Conservation (phyloP, 2,113 vertebrate genomes). For the Tragelaphus buxtoni region DNA sequence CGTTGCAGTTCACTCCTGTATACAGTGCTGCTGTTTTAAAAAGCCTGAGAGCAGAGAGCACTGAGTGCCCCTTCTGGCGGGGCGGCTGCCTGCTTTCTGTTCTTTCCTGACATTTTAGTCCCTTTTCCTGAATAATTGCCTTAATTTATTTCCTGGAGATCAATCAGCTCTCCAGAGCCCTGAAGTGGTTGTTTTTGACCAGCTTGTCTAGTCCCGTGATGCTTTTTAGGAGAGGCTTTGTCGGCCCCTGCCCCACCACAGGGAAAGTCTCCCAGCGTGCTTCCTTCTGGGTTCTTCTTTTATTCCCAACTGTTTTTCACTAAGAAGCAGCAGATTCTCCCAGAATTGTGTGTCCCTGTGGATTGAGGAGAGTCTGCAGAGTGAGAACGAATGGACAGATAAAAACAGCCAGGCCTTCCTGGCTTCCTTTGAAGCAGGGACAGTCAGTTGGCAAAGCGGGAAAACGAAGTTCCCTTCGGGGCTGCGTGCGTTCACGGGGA, state of each 20-base stretch:
- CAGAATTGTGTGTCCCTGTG: background rate
- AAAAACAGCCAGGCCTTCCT: background rate
- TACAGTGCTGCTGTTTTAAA: rapidly evolving
- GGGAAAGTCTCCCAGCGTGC: background rate
- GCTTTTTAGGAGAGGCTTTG: background rate
- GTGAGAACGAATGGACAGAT: background rate
- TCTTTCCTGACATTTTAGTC: background rate
- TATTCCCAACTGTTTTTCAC: background rate
- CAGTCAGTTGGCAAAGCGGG: background rate
- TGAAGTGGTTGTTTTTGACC: background rate
- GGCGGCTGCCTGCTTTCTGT: background rate
- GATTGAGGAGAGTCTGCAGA: background rate
- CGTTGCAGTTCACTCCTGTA: background rate
- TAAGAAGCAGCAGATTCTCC: background rate
- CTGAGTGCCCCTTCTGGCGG: background rate
- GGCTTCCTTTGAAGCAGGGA: background rate
- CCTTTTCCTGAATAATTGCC: background rate
- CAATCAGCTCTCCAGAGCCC: background rate
- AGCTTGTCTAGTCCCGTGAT: background rate
- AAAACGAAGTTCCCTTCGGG: background rate
- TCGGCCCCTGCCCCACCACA: background rate
- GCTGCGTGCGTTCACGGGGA: background rate
- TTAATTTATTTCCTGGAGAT: background rate
- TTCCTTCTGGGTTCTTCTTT: background rate
- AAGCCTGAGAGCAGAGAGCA: background rate